Conservation (phyloP, 1,140 invertebrate genomes). For the Musca vetustissima region DNA sequence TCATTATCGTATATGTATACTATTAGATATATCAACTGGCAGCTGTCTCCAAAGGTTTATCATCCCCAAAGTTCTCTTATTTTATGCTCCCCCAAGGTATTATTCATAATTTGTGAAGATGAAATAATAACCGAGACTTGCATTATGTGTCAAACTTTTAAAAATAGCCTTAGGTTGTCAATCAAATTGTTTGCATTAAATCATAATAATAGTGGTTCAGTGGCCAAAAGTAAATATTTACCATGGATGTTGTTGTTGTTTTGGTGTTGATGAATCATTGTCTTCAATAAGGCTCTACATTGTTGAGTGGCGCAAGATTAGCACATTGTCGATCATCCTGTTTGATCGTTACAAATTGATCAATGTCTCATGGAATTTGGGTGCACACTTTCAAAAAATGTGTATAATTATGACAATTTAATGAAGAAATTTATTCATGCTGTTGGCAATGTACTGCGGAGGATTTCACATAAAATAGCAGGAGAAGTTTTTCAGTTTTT, state of each 20-base stretch:
- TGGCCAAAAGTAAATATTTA: slow-evolving; percentile 4
- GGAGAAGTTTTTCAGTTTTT: no score
- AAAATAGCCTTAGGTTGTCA: slow-evolving; percentile 9
- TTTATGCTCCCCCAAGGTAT: neutral
- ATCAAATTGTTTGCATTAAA: neutral
- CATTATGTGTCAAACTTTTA: slow-evolving; percentile 6
- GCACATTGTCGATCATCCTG: neutral
- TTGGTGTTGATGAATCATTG: neutral
- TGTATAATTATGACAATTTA: slow-evolving; percentile 24
- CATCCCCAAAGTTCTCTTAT: neutral
- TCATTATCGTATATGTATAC: neutral
- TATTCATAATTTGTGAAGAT: neutral
- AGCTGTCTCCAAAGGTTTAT: neutral
- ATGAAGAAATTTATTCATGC: no score
- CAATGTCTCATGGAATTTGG: neutral
- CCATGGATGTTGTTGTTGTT: neutral
- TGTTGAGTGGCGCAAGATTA: neutral
- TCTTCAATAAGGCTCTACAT: neutral
- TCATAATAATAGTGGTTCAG: neutral
- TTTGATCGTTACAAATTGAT: slow-evolving; percentile 6
- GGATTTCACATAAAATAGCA: no score
- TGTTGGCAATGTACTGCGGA: no score
- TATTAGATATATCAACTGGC: neutral
- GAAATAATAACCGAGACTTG: neutral
- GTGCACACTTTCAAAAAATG: neutral